A percentile compares a stretch with the other conserved stretches of the same genome.
These are phyloP conservation scores for Epizoanthus rinbou DNA, from an alignment of 92 coral and sea anemone species.

Conservation along the genomic window DNA sequence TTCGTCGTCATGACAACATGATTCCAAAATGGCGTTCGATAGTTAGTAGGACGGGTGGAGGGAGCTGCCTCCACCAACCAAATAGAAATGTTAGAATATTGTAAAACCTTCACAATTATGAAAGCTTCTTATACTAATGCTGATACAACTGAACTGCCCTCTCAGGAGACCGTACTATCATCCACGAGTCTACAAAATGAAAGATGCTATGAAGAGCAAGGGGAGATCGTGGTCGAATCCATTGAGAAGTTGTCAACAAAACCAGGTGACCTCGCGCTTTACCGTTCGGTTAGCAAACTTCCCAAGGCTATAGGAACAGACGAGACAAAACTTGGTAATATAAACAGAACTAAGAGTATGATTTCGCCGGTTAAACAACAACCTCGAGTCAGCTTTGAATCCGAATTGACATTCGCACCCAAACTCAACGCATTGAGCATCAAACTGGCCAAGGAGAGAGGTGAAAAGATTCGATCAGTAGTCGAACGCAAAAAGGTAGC, in stretches of 20 bases:
- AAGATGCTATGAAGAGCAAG: slow-evolving; percentile 46
- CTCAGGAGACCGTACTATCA: slow-evolving; percentile 58
- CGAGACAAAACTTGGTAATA: slow-evolving; percentile 64
- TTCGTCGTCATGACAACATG: slow-evolving; percentile 67
- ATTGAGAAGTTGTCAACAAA: slow-evolving; percentile 62
- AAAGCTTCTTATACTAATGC: slow-evolving; percentile 67
- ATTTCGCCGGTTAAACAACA: slow-evolving; percentile 67
- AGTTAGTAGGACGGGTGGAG: slow-evolving; percentile 38
- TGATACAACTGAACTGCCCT: slow-evolving; percentile 53
- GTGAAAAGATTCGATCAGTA: slow-evolving; percentile 52
- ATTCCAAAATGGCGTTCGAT: slow-evolving; percentile 89
- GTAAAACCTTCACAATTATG: slow-evolving; percentile 86
- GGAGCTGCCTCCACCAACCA: slow-evolving; percentile 35
- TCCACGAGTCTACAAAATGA: slow-evolving; percentile 35
- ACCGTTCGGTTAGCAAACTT: slow-evolving; percentile 57
- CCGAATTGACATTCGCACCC: slow-evolving; percentile 95
- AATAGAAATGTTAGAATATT: slow-evolving; percentile 92
- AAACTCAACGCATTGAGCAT: slow-evolving; percentile 88
- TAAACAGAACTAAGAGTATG: slow-evolving; percentile 66
- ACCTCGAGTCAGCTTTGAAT: slow-evolving; percentile 71
- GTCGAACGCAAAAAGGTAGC: slow-evolving; percentile 56
- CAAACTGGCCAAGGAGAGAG: slow-evolving; percentile 88
- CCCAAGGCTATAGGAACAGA: slow-evolving; percentile 31
- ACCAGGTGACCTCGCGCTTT: slow-evolving; percentile 72
- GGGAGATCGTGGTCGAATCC: slow-evolving; percentile 58